Conservation (phyloP, 2,113 vertebrate species). For the Isichthys henryi region DNA sequence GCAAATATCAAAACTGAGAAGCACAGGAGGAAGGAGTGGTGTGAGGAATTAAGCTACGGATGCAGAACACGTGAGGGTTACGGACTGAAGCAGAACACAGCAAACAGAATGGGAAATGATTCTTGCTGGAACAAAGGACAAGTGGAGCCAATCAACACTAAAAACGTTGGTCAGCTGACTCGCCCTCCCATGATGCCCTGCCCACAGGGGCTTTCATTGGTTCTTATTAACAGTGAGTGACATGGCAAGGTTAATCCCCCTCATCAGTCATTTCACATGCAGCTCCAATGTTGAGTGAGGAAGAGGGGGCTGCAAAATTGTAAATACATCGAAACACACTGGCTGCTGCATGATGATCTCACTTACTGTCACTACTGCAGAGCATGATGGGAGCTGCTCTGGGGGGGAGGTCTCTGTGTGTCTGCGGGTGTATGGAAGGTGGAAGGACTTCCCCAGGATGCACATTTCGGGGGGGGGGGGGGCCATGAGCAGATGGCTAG, state of each 20-base stretch:
- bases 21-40: background rate
- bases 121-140: background rate
- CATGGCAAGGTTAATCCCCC: background rate
- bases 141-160: background rate
- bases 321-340: background rate
- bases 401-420: background rate
- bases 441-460: background rate
- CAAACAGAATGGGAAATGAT: background rate
- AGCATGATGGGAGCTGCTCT: background rate
- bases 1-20: background rate
- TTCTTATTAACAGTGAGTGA: background rate
- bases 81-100: background rate
- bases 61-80: background rate
- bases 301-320: too few species aligned
- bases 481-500: background rate
- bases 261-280: background rate
- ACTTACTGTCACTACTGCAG: too few species aligned
- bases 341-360: background rate
- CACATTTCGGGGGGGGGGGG: background rate
- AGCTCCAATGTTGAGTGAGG: background rate
- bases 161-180: background rate
- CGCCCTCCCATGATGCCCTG: background rate
- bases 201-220: background rate
- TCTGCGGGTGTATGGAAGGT: background rate
- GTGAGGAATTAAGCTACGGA: background rate